Conservation (phyloP, 2,113 vertebrate species). For the Silurus glanis region DNA sequence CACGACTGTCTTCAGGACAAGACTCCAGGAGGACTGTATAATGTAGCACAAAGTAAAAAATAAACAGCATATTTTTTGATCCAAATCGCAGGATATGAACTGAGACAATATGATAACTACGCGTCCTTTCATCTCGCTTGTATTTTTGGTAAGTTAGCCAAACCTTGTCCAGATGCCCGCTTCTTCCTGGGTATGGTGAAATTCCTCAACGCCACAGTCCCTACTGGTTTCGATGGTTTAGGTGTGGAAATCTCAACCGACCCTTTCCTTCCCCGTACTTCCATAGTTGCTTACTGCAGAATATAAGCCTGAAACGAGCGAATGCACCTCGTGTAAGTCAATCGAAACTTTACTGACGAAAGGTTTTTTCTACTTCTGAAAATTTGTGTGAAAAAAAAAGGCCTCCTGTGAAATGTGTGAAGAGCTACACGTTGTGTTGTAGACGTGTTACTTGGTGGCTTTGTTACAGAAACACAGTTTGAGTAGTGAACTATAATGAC, state of each 20-base stretch:
- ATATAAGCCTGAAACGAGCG: slow-evolving; percentile 39
- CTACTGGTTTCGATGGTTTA: slow-evolving; percentile 1
- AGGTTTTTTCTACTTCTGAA: neutral
- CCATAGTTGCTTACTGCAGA: slow-evolving; percentile 43
- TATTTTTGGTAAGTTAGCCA: slow-evolving; percentile 15
- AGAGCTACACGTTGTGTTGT: neutral
- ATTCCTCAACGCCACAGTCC: slow-evolving; percentile 42
- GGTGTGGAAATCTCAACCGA: slow-evolving; percentile 12
- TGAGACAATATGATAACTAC: neutral
- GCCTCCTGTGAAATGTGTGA: neutral
- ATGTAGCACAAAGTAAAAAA: neutral
- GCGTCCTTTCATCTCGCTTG: neutral
- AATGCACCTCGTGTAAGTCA: neutral
- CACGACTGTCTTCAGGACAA: slow-evolving; percentile 53
- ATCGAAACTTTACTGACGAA: neutral
- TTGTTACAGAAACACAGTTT: neutral
- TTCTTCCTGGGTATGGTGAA: slow-evolving; percentile 62
- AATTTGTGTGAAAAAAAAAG: neutral
- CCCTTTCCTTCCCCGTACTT: slow-evolving; percentile 23
- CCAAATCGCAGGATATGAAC: neutral
- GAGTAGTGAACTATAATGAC: neutral
- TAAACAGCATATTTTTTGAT: neutral
- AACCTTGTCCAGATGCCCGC: slow-evolving; percentile 53
- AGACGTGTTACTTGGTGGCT: slow-evolving; percentile 3
- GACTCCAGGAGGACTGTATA: slow-evolving; percentile 53